A percentile compares a stretch with the other conserved stretches of the same genome.
phyloP scores from a whole-genome alignment of 2,113 vertebrate species.

The Chrysochloris asiatica region DNA sequence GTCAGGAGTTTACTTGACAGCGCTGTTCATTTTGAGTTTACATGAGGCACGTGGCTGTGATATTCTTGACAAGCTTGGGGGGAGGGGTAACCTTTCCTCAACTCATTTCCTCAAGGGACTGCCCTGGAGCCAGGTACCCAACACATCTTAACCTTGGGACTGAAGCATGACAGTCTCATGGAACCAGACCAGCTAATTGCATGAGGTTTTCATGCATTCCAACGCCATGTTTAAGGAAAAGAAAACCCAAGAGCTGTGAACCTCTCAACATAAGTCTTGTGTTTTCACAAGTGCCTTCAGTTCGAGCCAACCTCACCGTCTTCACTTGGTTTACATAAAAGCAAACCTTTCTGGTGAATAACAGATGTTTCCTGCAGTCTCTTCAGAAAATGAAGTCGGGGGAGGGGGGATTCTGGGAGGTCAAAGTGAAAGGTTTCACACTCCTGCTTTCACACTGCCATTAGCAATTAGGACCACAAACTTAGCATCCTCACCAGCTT shows the following conservation, averaged over 20 bases:
- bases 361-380: neutral
- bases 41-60: neutral
- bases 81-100: neutral
- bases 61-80: neutral
- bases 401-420: neutral
- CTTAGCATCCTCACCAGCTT: neutral
- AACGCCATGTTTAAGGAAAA: too few relatives aligned
- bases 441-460: too few relatives aligned
- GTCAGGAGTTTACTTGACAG: neutral
- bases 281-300: neutral
- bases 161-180: neutral
- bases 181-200: neutral
- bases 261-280: rapidly evolving
- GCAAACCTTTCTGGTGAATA: neutral
- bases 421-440: neutral
- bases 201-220: too few relatives aligned
- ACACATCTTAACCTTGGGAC: neutral
- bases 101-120: neutral
- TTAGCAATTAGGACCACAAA: neutral
- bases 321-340: neutral
- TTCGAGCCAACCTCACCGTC: neutral
- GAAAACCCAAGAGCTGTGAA: too few relatives aligned
- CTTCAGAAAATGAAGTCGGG: neutral
- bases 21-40: neutral
- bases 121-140: neutral